Evolutionary conservation across 2,113 vertebrate species (phyloP).

Genomic region (Oenanthe oenanthe): DNA sequence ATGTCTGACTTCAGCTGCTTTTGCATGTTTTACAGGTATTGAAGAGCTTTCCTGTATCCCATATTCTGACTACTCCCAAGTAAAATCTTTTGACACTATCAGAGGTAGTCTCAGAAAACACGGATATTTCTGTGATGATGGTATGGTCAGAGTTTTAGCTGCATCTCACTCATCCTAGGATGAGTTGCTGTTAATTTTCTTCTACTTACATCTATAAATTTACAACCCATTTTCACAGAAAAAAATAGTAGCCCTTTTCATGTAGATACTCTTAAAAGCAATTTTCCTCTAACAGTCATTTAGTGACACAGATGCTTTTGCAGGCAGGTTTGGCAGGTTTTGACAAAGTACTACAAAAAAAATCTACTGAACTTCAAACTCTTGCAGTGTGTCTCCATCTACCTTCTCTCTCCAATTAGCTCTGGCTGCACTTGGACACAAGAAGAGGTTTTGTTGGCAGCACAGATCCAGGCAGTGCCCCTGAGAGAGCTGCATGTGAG

Average conservation of each 20-base stretch:
- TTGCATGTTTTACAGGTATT: background rate
- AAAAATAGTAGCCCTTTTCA: background rate
- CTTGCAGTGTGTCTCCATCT: background rate
- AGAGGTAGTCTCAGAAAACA: too few relatives aligned
- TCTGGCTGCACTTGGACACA: background rate
- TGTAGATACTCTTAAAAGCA: background rate
- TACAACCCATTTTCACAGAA: background rate
- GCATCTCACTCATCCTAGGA: background rate
- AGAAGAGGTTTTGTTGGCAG: background rate
- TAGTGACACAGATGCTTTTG: background rate
- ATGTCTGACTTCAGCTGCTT: background rate
- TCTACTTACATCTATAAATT: background rate
- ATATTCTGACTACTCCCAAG: background rate
- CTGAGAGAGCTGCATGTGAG: background rate
- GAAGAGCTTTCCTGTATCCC: background rate
- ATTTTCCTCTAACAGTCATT: background rate
- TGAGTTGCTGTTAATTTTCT: background rate
- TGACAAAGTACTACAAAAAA: background rate
- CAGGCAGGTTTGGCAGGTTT: background rate
- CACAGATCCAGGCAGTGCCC: background rate
- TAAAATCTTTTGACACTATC: background rate
- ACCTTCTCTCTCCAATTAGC: background rate
- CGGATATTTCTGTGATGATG: background rate
- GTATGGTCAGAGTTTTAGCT: background rate
- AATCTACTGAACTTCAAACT: background rate